Evolutionary conservation across 2,888 invertebrate species (phyloP).

Genomic region (Oscheius myriophilus): DNA sequence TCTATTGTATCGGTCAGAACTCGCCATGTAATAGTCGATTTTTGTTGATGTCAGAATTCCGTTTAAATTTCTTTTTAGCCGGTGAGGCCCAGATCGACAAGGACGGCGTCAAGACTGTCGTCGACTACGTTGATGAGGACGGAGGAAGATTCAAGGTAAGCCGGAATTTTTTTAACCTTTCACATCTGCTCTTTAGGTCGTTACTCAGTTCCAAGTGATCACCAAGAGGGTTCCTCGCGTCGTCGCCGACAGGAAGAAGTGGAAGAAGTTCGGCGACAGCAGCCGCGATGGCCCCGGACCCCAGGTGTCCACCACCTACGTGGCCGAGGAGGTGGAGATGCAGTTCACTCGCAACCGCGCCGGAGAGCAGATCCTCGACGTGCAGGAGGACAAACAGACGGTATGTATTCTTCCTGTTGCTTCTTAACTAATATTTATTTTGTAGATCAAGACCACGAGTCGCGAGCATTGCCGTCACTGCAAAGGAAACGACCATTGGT

Average conservation of each 20-base stretch:
- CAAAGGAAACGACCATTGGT: conserved; percentile 86
- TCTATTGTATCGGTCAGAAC: too few species aligned
- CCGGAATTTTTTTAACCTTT: conserved; percentile 2
- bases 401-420: conserved; percentile 18
- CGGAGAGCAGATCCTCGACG: conserved; percentile 72
- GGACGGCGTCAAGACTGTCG: conserved; percentile 56
- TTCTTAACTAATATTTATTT: background rate
- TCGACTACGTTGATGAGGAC: conserved; percentile 53
- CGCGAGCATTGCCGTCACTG: conserved; percentile 69
- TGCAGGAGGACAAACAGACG: conserved; percentile 70
- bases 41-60: background rate
- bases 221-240: conserved; percentile 80
- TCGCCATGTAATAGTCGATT: too few species aligned
- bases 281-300: conserved; percentile 92
- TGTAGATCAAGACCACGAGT: conserved; percentile 49
- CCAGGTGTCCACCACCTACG: conserved; percentile 90
- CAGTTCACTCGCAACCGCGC: conserved; percentile 74
- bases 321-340: conserved; percentile 94
- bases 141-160: conserved; percentile 48
- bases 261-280: conserved; percentile 94
- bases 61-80: conserved; percentile 17
- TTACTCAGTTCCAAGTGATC: conserved; percentile 79
- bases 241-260: conserved; percentile 88
- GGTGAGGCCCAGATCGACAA: conserved; percentile 40
- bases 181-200: conserved; percentile 68